Percentiles rank a stretch among this genome's conserved stretches.
Conservation (phyloP, 2,797 vertebrate species). For the Clamator glandarius region DNA sequence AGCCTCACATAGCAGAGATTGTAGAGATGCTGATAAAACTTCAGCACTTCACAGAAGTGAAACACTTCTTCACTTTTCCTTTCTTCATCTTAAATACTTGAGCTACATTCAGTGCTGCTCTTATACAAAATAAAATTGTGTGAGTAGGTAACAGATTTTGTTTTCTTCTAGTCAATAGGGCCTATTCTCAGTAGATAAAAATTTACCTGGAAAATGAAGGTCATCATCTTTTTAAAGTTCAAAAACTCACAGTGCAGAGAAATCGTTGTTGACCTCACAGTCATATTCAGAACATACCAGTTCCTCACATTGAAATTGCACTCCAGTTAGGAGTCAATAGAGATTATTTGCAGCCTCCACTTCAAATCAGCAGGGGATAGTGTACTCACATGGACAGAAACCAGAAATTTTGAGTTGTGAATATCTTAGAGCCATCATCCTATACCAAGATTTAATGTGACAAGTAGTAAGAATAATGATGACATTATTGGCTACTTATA, state of each 20-base stretch:
- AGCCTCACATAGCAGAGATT: neutral
- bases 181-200: neutral
- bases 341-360: neutral
- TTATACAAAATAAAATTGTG: neutral
- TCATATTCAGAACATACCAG: neutral
- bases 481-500: neutral
- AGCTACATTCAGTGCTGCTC: neutral
- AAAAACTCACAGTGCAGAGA: neutral
- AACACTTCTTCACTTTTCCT: neutral
- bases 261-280: neutral
- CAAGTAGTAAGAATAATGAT: neutral
- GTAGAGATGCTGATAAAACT: neutral
- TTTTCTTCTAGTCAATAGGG: neutral
- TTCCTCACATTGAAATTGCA: neutral
- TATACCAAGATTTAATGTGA: constrained; percentile 11
- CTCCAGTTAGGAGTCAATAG: neutral
- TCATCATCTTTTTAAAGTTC: neutral
- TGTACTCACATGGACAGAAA: neutral
- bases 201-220: neutral
- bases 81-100: neutral
- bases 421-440: neutral
- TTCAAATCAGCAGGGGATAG: neutral
- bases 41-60: neutral
- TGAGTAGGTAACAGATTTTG: neutral
- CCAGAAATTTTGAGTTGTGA: neutral